phyloP scores from a whole-genome alignment of 2,888 invertebrate genomes.

The Luffia ferchaultella region DNA sequence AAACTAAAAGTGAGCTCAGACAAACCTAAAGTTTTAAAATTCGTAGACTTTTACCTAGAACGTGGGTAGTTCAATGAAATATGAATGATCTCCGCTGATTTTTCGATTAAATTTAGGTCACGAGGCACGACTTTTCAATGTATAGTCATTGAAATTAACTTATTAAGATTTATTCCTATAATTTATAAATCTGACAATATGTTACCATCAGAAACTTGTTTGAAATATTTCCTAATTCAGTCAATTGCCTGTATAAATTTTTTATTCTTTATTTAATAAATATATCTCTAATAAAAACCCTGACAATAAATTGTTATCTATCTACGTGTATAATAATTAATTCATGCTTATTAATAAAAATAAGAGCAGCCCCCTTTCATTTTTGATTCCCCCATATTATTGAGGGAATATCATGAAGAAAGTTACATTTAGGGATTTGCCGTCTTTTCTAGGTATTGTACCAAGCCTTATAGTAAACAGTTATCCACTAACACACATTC shows the following conservation, averaged over 20 bases:
- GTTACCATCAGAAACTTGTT: conserved; percentile 55
- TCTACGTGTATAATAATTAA: conserved; percentile 40
- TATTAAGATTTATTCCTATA: conserved; percentile 68
- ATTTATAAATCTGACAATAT: conserved; percentile 57
- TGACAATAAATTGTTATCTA: conserved; percentile 30
- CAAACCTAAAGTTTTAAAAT: no score
- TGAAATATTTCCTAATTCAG: conserved; percentile 70
- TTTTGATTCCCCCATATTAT: conserved; percentile 69
- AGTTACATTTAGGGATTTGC: no score
- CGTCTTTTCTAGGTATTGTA: no score
- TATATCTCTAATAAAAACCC: conserved; percentile 36
- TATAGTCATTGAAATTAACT: conserved; percentile 73
- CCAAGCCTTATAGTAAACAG: no score
- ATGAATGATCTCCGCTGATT: no score
- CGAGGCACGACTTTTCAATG: no score
- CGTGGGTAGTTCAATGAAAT: no score
- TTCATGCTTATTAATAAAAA: conserved; percentile 58
- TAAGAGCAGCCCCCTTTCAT: conserved; percentile 66
- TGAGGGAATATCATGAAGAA: conserved; percentile 65
- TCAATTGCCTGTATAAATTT: conserved; percentile 64
- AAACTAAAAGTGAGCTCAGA: no score
- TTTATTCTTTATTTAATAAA: conserved; percentile 51
- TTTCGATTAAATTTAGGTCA: no score
- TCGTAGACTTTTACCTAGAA: no score
- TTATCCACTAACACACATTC: no score